Conservation (phyloP, 2,797 vertebrate genomes). For the Microctenopoma lineatum region DNA sequence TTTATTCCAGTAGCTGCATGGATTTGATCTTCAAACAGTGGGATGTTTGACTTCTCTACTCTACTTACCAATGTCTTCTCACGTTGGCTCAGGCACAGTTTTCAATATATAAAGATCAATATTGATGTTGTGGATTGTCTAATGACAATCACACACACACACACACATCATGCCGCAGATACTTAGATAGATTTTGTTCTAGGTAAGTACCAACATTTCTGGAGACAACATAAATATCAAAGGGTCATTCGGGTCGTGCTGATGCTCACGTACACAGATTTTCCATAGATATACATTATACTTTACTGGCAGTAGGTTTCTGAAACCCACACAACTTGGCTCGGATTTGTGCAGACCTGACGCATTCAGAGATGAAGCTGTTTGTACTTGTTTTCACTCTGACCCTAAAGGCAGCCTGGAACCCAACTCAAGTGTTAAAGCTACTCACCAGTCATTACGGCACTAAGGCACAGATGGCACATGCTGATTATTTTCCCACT, state of each 20-base stretch:
- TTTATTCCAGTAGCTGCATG: constrained; percentile 26
- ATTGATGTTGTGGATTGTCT: constrained; percentile 18
- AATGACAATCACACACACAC: constrained; percentile 8
- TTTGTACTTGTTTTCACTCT: constrained; percentile 23
- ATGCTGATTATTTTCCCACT: constrained; percentile 11
- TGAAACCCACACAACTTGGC: not conserved
- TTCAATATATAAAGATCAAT: constrained; percentile 38
- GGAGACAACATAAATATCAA: constrained; percentile 21
- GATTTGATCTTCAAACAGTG: constrained; percentile 27
- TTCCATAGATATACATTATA: no score
- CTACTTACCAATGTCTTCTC: constrained; percentile 7
- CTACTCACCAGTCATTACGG: constrained; percentile 4
- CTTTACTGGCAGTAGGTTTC: no score
- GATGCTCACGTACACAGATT: no score
- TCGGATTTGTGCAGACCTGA: not conserved
- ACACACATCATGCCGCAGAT: not conserved
- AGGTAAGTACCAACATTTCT: constrained; percentile 47
- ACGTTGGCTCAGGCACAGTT: constrained; percentile 19
- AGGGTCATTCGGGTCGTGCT: not conserved
- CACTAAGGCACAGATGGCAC: not conserved
- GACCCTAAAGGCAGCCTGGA: constrained; percentile 14
- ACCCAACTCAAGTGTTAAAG: constrained; percentile 2
- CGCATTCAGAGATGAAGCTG: not conserved
- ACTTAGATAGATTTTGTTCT: constrained; percentile 36
- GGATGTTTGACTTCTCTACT: constrained; percentile 10